Base-by-base conservation (phyloP, 2,797 vertebrate genomes). In the Fratercula arctica region DNA sequence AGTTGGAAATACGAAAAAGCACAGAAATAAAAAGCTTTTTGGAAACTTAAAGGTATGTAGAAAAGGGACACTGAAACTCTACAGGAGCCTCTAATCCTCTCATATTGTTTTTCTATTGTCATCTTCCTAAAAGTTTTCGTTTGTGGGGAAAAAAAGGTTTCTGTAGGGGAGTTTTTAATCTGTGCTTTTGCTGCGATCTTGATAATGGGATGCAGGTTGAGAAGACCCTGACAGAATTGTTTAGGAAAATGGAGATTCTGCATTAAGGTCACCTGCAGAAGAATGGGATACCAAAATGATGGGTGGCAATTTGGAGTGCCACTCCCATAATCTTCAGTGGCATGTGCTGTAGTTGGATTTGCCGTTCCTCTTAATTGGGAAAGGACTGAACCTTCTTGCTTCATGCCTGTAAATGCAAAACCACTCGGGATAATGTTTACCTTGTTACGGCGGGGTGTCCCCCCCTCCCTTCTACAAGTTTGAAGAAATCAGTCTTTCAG, bases 321-420 rank as follows among this genome's bases (percentile, higher is more conserved):
- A 8, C 59, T 89, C 63, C 70, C 41, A 23, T 87, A 82, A 92
- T 69, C 63, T 76, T 85, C 67, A 75, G 39, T 73, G 89, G 51
- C 75, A 85, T 43, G 75, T 85, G 33, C 93, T 84, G 39, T 74
- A 66, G 51, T n/a, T 79, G 56, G 54, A 46, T 95, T 90, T 95
- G 48, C 46, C 86, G 2, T 81, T 90, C 41, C 72, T 90, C 57
- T 81, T 84, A 46, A 51, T 8, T 86, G 51, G 61, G 76, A 93
- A 78, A 90, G 77, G 66, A 61, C 29, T 75, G 61, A 80, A 73
- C 66, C 7, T 56, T 82, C 35, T 95, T 77, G 50, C 67, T 83
- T 94, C 72, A 56, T 70, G 43, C 74, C 25, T 80, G 41, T 74
- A 89, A 94, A 82, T 86, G 50, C 66, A 81, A 61, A 86, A 90